Evolutionary conservation across 2,113 vertebrate species (phyloP).

Genomic region (Strix aluco): DNA sequence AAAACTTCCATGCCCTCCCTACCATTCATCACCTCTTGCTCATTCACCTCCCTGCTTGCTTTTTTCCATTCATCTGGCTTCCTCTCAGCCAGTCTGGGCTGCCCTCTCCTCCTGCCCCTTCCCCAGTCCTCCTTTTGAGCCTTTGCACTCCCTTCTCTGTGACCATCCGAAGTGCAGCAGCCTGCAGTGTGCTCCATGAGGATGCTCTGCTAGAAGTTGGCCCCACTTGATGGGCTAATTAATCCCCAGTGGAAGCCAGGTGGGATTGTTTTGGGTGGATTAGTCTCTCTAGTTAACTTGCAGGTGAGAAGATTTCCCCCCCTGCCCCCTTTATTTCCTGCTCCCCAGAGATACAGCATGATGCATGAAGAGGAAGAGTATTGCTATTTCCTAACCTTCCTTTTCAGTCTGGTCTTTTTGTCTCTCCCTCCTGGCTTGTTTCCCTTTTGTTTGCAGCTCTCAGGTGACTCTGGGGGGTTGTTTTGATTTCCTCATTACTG

Average conservation of each 20-base stretch:
- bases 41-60: slow-evolving; percentile 34
- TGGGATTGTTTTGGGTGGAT: not conserved
- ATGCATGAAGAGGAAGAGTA: not conserved
- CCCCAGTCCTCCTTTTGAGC: not conserved
- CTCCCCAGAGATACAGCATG: not conserved
- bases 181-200: not conserved
- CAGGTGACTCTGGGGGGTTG: not conserved
- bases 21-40: slow-evolving; percentile 43
- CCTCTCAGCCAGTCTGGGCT: not conserved
- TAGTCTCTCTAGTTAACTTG: not conserved
- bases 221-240: not conserved
- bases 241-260: not conserved
- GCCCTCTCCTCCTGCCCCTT: not conserved
- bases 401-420: not conserved
- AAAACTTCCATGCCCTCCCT: slow-evolving; percentile 24
- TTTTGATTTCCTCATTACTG: not conserved
- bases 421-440: not conserved
- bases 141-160: not conserved
- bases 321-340: accelerated
- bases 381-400: not conserved
- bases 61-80: slow-evolving; percentile 29
- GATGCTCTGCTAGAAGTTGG: not conserved
- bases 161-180: not conserved
- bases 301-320: not conserved
- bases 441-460: not conserved